Evolutionary conservation across 2,797 vertebrate genomes (phyloP).

Genomic region (Gymnocypris eckloni): DNA sequence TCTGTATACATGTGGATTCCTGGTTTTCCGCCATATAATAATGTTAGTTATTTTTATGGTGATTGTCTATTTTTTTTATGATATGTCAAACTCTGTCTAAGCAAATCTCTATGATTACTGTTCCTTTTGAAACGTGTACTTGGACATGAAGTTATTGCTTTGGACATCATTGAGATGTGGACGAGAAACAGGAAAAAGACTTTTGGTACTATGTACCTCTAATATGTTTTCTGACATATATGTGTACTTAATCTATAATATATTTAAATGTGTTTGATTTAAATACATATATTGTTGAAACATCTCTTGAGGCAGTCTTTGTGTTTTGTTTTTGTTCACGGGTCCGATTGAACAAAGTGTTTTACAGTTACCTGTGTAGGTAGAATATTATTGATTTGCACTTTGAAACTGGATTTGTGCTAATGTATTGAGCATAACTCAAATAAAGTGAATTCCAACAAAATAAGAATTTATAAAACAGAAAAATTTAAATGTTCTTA

Average conservation of each 20-base stretch:
- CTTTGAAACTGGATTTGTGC: not conserved
- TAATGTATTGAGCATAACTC: not conserved
- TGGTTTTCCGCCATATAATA: constrained; percentile 76
- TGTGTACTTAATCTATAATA: constrained; percentile 97
- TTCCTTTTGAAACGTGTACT: constrained; percentile 78
- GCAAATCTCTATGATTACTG: constrained; percentile 76
- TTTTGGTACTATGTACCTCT: constrained; percentile 99
- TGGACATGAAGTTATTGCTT: constrained; percentile 78
- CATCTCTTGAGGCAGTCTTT: constrained; percentile 25
- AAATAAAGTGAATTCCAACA: not conserved
- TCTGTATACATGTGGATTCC: constrained; percentile 73
- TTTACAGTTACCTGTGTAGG: not conserved
- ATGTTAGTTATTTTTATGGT: constrained; percentile 65
- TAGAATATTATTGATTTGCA: not conserved
- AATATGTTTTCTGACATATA: constrained; percentile 90
- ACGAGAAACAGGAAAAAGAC: constrained; percentile 84
- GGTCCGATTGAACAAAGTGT: not conserved
- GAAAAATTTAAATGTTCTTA: not conserved
- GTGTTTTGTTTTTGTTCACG: constrained; percentile 55
- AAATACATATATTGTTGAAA: constrained; percentile 94
- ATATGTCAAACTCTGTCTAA: constrained; percentile 66
- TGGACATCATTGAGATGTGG: constrained; percentile 83
- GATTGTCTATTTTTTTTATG: constrained; percentile 65
- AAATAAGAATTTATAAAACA: not conserved
- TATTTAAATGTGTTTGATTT: constrained; percentile 99